Evolutionary conservation across 2,797 vertebrate genomes (phyloP).

Genomic region (Myotis findleyi): DNA sequence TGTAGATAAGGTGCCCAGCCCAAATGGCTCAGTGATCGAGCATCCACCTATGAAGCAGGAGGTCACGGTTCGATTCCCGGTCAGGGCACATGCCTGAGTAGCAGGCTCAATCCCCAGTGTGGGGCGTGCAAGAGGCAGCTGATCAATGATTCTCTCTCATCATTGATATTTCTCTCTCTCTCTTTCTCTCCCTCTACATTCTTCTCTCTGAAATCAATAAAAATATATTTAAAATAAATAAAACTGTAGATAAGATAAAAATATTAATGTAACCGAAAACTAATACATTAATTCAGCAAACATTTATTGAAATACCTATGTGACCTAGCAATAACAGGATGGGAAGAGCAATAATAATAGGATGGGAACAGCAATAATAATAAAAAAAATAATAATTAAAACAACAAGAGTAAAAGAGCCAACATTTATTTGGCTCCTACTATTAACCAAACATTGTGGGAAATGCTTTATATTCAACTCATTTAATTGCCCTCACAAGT

Average conservation of each 20-base stretch:
- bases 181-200: no score
- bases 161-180: no score
- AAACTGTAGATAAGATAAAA: not conserved
- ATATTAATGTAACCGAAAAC: constrained; percentile 16
- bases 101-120: no score
- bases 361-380: not conserved
- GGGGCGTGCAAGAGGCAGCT: no score
- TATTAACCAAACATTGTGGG: not conserved
- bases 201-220: no score
- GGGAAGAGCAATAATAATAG: not conserved
- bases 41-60: no score
- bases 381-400: not conserved
- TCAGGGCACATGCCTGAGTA: no score
- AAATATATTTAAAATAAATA: not conserved
- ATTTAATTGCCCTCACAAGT: not conserved
- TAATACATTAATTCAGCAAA: not conserved
- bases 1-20: not conserved
- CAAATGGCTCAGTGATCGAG: no score
- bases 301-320: not conserved
- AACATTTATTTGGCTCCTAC: not conserved
- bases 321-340: not conserved
- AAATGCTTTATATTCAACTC: constrained; percentile 3
- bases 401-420: not conserved
- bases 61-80: no score
- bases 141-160: no score